A percentile compares a stretch with the other conserved stretches of the same genome.
Evolutionary conservation across 2,113 vertebrate genomes (phyloP).

Genomic region (Rhombomys opimus): DNA sequence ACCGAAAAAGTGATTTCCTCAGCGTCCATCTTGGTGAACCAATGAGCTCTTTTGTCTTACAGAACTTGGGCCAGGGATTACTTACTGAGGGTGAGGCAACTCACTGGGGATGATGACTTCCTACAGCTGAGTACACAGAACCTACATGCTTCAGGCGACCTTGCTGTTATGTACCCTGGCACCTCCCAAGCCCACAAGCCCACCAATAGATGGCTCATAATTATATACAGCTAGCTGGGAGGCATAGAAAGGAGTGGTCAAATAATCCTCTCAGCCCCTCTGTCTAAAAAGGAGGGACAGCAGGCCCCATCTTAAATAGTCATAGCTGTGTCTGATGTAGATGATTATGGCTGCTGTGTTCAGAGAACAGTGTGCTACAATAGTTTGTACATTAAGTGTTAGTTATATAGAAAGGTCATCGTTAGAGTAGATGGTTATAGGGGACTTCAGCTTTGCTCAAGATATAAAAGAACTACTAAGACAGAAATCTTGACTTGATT

Average conservation of each 20-base stretch:
- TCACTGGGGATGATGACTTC: neutral
- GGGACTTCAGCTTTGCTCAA: neutral
- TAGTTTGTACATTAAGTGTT: neutral
- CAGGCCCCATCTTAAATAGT: neutral
- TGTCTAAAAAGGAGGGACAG: neutral
- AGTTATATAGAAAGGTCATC: neutral
- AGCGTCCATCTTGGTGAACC: neutral
- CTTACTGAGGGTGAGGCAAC: neutral
- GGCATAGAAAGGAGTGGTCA: neutral
- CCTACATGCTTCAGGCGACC: too few relatives aligned
- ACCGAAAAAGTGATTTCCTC: neutral
- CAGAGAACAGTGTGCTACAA: neutral
- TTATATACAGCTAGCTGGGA: neutral
- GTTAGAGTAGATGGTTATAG: neutral
- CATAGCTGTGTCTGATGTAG: neutral
- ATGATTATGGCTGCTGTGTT: neutral
- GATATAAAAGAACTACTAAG: neutral
- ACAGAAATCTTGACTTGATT: slow-evolving; percentile 38
- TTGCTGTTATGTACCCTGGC: too few relatives aligned
- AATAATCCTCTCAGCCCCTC: neutral
- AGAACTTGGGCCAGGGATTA: neutral
- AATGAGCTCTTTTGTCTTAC: neutral
- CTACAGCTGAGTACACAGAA: neutral
- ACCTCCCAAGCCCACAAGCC: neutral
- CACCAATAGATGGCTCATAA: neutral